Evolutionary conservation across 2,113 vertebrate genomes (phyloP).

Genomic region (Phycodurus eques): DNA sequence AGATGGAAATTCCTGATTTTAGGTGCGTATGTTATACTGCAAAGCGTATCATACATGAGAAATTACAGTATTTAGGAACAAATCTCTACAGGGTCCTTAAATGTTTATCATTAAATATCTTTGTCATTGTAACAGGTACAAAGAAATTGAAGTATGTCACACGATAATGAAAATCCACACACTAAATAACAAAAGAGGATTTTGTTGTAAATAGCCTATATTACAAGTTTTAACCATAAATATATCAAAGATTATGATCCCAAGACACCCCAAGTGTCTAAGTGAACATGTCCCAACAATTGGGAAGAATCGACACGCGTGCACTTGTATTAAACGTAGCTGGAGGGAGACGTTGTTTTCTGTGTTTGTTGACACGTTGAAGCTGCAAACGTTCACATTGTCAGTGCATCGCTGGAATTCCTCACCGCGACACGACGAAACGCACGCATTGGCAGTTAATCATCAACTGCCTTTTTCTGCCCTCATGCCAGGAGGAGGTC

Average conservation of each 20-base stretch:
- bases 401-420: conserved; percentile 58
- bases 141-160: too few species aligned
- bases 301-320: conserved; percentile 25
- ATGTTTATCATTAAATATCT: too few species aligned
- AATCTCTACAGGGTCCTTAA: too few species aligned
- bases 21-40: too few species aligned
- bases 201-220: too few species aligned
- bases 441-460: conserved; percentile 56
- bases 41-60: too few species aligned
- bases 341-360: background rate
- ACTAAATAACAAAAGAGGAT: too few species aligned
- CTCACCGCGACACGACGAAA: conserved; percentile 13
- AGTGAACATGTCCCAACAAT: conserved; percentile 21
- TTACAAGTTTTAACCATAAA: too few species aligned
- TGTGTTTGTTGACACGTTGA: background rate
- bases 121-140: too few species aligned
- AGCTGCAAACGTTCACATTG: conserved; percentile 39
- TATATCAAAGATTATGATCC: background rate
- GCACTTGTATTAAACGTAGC: background rate
- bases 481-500: conserved; percentile 39
- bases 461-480: conserved; percentile 43
- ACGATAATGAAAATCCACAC: too few species aligned
- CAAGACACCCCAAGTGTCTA: conserved; percentile 6
- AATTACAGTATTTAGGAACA: too few species aligned
- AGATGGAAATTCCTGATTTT: too few species aligned